Evolutionary conservation across 2,797 vertebrate genomes (phyloP).

Genomic region (Bovichtus diacanthus): DNA sequence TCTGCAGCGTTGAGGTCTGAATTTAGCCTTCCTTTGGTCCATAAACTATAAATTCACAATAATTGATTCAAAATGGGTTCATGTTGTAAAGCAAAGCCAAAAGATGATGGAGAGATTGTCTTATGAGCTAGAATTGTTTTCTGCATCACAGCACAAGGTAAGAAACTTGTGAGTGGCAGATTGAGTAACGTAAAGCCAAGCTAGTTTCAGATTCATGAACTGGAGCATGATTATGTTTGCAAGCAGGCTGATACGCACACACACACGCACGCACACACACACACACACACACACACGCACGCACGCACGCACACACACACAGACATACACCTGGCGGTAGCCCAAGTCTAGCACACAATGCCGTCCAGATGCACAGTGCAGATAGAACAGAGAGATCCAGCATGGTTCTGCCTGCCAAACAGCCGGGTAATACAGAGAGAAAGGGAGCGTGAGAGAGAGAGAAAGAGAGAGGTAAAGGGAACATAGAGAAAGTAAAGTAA

Average conservation of each 20-base stretch:
- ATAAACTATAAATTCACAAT: neutral
- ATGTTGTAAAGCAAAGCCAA: conserved; percentile 25
- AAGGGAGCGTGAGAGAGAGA: neutral
- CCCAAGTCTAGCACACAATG: conserved; percentile 80
- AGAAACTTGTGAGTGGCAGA: conserved; percentile 66
- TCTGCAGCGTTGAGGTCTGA: neutral
- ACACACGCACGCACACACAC: neutral
- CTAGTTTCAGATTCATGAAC: conserved; percentile 70
- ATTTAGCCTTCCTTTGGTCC: neutral
- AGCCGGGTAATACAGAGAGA: conserved; percentile 58
- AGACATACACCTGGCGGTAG: conserved; percentile 68
- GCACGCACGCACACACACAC: conserved; percentile 21
- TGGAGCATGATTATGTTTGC: conserved; percentile 58
- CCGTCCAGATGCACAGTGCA: conserved; percentile 82
- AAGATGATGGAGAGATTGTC: conserved; percentile 45
- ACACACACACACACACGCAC: neutral
- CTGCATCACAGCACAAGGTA: conserved; percentile 34
- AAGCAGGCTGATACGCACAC: conserved; percentile 28
- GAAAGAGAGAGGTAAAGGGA: conserved; percentile 31
- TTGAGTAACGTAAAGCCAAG: conserved; percentile 62
- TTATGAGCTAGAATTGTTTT: conserved; percentile 36
- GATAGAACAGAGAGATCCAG: conserved; percentile 79
- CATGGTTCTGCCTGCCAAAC: conserved; percentile 75
- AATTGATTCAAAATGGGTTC: neutral
- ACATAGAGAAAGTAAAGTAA: conserved; percentile 35